These are phyloP conservation scores for Sycophaga agraensis DNA, from an alignment of 1,140 invertebrate species.

Conservation along the genomic window DNA sequence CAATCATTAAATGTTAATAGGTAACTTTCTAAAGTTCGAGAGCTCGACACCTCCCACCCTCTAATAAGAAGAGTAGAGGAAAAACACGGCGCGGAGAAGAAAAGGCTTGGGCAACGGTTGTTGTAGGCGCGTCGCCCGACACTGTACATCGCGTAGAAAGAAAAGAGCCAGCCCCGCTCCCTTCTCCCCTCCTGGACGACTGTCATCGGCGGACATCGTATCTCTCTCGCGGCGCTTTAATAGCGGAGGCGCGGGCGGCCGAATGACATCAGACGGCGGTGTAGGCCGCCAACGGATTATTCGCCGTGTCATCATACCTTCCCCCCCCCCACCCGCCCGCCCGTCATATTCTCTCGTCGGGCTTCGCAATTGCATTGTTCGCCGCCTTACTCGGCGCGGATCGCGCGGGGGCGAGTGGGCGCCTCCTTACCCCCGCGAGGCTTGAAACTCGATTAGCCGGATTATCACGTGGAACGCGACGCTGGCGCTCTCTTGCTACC, in stretches of 20 bases:
- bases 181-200: not conserved
- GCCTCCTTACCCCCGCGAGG: too few species aligned
- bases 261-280: conserved; percentile 8
- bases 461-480: not conserved
- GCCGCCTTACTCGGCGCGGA: too few species aligned
- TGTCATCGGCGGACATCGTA: too few species aligned
- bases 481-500: not conserved
- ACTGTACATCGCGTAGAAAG: not conserved
- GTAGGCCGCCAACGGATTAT: not conserved
- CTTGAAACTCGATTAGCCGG: not conserved
- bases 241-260: not conserved
- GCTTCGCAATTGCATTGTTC: conserved; percentile 24
- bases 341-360: not conserved
- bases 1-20: conserved; percentile 10
- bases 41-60: not conserved
- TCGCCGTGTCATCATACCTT: not conserved
- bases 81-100: not conserved
- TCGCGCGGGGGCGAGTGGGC: too few species aligned
- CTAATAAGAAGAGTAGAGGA: not conserved
- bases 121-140: not conserved
- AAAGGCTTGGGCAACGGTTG: conserved; percentile 11
- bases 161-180: too few species aligned
- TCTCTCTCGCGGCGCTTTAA: not conserved
- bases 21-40: conserved; percentile 9
- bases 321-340: too few species aligned